Evolutionary conservation across 1,140 invertebrate species (phyloP).

Genomic region (Drosophila kurseongensis): DNA sequence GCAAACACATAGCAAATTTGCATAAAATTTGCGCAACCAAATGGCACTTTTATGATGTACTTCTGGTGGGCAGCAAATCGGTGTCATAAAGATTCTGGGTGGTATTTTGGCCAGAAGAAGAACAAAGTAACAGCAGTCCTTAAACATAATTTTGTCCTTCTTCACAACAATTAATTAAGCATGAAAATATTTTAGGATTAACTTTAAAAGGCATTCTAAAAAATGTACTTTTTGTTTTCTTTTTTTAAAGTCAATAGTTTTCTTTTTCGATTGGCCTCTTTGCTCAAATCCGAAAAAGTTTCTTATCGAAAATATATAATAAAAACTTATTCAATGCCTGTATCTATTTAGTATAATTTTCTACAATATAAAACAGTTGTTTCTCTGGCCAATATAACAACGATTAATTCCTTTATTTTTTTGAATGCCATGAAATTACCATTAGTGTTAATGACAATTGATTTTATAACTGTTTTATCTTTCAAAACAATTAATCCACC

Average conservation of each 20-base stretch:
- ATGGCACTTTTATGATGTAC: conserved; percentile 51
- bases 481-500: conserved; percentile 8
- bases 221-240: too few relatives aligned
- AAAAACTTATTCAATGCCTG: background rate
- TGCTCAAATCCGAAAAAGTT: too few relatives aligned
- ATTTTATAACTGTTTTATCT: background rate
- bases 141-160: conserved; percentile 16
- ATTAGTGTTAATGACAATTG: background rate
- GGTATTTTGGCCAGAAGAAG: background rate
- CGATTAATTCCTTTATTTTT: background rate
- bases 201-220: background rate
- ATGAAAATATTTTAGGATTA: conserved; percentile 13
- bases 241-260: too few relatives aligned
- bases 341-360: background rate
- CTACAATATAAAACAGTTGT: too few relatives aligned
- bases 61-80: conserved; percentile 34
- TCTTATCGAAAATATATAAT: too few relatives aligned
- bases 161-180: conserved; percentile 3
- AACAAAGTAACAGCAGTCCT: conserved; percentile 8
- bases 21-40: conserved; percentile 60
- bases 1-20: conserved; percentile 40
- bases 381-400: background rate
- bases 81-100: conserved; percentile 37
- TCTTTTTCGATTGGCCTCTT: too few relatives aligned
- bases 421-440: background rate